Evolutionary conservation across 2,888 invertebrate species (phyloP).

Genomic region (Drosophila anomelani): DNA sequence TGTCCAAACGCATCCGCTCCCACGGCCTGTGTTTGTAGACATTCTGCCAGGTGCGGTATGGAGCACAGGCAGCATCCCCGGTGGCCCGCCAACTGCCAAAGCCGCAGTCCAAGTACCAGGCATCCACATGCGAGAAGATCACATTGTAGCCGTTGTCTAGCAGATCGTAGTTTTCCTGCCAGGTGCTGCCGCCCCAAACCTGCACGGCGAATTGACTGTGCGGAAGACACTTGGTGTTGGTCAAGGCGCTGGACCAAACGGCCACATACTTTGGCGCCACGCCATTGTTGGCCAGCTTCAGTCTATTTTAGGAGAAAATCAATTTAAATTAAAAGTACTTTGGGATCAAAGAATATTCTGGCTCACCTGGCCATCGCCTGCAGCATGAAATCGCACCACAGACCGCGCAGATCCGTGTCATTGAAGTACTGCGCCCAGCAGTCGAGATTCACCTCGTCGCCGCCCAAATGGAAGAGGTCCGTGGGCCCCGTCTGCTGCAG

Average conservation of each 20-base stretch:
- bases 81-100: slow-evolving; percentile 94
- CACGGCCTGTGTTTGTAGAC: slow-evolving; percentile 94
- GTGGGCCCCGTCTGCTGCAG: slow-evolving; percentile 90
- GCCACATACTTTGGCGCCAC: slow-evolving; percentile 85
- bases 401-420: slow-evolving; percentile 90
- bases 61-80: slow-evolving; percentile 92
- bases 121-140: slow-evolving; percentile 93
- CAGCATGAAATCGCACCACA: slow-evolving; percentile 92
- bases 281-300: slow-evolving; percentile 84
- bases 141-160: slow-evolving; percentile 91
- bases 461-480: slow-evolving; percentile 93
- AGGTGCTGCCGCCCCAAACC: slow-evolving; percentile 92
- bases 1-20: slow-evolving; percentile 85
- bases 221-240: slow-evolving; percentile 89
- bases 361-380: slow-evolving; percentile 86
- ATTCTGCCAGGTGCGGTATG: slow-evolving; percentile 94
- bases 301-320: slow-evolving; percentile 49
- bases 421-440: slow-evolving; percentile 92
- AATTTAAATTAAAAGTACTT: not conserved
- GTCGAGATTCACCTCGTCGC: slow-evolving; percentile 89
- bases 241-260: slow-evolving; percentile 92
- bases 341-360: too few relatives aligned
- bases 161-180: slow-evolving; percentile 92
- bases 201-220: slow-evolving; percentile 88
- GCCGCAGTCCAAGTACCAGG: slow-evolving; percentile 95